Evolutionary conservation across 2,113 vertebrate species (phyloP).

Genomic region (Serinus canaria): DNA sequence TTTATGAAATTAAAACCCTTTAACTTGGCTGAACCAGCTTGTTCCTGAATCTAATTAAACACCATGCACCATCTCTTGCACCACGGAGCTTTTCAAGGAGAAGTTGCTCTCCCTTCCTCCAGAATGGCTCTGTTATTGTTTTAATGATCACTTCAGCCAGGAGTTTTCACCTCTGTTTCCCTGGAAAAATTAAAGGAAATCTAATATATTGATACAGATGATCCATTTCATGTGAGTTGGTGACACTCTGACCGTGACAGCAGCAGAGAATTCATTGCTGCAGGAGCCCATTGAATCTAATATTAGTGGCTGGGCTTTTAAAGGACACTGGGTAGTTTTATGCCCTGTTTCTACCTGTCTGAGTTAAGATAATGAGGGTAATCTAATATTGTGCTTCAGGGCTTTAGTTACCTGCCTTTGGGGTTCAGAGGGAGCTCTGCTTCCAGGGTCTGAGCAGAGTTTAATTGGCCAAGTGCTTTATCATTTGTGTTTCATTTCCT

Average conservation of each 20-base stretch:
- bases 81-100: background rate
- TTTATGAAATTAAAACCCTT: background rate
- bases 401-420: background rate
- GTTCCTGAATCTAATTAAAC: background rate
- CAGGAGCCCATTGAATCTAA: background rate
- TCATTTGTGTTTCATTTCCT: background rate
- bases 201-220: background rate
- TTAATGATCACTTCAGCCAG: background rate
- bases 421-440: constrained; percentile 9
- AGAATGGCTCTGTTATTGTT: background rate
- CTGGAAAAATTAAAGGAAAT: constrained; percentile 22
- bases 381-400: constrained; percentile 41
- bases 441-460: background rate
- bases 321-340: background rate
- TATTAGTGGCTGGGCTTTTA: background rate
- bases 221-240: background rate
- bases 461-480: constrained; percentile 50
- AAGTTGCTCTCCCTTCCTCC: background rate
- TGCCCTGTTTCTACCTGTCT: background rate
- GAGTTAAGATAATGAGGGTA: constrained; percentile 48
- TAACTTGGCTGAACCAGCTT: background rate
- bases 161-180: constrained; percentile 22
- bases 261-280: background rate
- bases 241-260: background rate
- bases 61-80: background rate